Evolutionary conservation across 1,140 invertebrate genomes (phyloP).

Genomic region (Cyrtorhinus lividipennis): DNA sequence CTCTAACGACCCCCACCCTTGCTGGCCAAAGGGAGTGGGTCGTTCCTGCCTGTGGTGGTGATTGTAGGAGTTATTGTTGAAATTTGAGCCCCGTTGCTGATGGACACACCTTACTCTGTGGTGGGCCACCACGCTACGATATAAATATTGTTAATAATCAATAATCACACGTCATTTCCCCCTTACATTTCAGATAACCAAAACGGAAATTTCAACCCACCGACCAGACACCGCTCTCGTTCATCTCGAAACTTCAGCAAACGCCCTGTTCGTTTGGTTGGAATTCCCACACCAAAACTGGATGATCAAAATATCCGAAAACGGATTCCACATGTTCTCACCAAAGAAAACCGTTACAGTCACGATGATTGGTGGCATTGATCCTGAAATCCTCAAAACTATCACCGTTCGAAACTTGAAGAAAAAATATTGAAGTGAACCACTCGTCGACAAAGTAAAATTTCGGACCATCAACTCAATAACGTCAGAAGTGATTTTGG

Average conservation of each 20-base stretch:
- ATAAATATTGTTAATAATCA: constrained; percentile 1
- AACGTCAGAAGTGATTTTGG: no score
- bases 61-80: no score
- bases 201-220: neutral
- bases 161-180: no score
- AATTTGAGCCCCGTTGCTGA: no score
- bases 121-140: no score
- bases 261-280: constrained; percentile 51
- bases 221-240: neutral
- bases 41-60: no score
- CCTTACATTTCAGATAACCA: neutral
- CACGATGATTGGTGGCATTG: neutral
- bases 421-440: no score
- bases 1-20: no score
- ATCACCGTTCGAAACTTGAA: neutral
- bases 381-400: neutral
- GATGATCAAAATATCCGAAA: constrained; percentile 43
- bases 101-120: no score
- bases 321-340: constrained; percentile 38
- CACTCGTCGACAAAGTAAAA: no score
- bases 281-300: constrained; percentile 30
- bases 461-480: no score
- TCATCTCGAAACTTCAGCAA: constrained; percentile 12
- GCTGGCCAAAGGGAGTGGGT: no score
- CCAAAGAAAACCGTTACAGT: neutral